Evolutionary conservation across 2,113 vertebrate genomes (phyloP).

Genomic region (Enhydra lutris): DNA sequence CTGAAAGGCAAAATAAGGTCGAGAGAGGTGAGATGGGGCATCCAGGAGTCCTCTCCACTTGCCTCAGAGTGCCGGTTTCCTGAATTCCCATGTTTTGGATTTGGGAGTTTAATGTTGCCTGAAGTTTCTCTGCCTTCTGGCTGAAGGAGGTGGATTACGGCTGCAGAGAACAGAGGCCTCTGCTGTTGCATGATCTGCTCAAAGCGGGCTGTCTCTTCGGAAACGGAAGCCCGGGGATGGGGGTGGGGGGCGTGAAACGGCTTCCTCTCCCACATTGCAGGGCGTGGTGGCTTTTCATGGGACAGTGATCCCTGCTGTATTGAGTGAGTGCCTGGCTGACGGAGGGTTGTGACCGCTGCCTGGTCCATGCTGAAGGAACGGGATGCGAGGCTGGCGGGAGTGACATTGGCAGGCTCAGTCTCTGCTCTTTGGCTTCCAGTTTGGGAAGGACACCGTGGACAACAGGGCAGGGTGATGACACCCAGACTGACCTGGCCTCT

Average conservation of each 20-base stretch:
- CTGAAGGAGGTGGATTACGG: neutral
- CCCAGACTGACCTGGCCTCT: neutral
- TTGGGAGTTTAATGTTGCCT: neutral
- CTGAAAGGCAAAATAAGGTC: neutral
- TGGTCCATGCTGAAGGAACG: neutral
- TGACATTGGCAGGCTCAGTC: neutral
- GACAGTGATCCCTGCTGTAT: neutral
- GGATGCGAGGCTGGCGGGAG: neutral
- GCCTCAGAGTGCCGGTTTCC: neutral
- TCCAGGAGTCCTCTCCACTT: neutral
- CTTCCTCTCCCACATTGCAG: neutral
- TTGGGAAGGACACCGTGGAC: neutral
- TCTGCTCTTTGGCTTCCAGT: neutral
- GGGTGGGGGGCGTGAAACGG: too few relatives aligned
- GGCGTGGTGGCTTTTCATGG: neutral
- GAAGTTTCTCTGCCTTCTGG: neutral
- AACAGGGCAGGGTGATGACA: neutral
- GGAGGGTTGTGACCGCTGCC: neutral
- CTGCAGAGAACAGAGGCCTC: neutral
- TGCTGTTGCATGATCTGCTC: neutral
- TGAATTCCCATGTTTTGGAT: neutral
- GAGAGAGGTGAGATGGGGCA: neutral
- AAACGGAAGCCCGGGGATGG: neutral
- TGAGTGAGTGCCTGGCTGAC: neutral
- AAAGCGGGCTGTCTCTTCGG: neutral